Evolutionary conservation across 2,797 vertebrate genomes (phyloP).

Genomic region (Hafferia zeledoni): DNA sequence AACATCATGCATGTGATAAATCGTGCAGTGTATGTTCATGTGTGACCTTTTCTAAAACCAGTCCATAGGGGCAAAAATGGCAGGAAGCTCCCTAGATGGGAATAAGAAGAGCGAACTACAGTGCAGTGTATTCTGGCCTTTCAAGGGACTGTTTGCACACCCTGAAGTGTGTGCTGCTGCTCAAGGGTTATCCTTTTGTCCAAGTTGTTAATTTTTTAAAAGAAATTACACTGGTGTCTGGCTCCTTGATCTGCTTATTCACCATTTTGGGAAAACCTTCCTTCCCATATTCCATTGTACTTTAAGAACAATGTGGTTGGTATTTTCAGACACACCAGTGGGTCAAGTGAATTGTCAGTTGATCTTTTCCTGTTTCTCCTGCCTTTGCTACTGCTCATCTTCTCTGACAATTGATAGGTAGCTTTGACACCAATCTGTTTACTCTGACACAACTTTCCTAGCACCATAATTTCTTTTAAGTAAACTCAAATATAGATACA

Average conservation of each 20-base stretch:
- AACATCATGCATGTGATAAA: neutral
- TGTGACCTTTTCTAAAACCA: neutral
- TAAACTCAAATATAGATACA: neutral
- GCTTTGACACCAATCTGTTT: neutral
- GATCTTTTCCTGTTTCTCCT: neutral
- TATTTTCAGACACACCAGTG: neutral
- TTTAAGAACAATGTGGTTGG: neutral
- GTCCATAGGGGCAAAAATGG: neutral
- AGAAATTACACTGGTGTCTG: neutral
- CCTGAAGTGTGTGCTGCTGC: neutral
- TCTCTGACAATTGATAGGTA: neutral
- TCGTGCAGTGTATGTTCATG: accelerated
- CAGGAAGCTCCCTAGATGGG: neutral
- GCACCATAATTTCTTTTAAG: neutral
- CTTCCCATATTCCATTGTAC: neutral
- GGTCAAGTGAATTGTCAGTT: neutral
- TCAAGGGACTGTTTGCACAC: neutral
- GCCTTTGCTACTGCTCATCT: neutral
- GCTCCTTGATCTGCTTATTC: neutral
- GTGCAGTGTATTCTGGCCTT: neutral
- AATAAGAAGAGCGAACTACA: neutral
- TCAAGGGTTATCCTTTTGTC: neutral
- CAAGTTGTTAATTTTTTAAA: neutral
- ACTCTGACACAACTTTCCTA: neutral
- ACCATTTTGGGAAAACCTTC: neutral